Base-by-base conservation (phyloP, 2,113 vertebrate genomes). In the Malurus melanocephalus region DNA sequence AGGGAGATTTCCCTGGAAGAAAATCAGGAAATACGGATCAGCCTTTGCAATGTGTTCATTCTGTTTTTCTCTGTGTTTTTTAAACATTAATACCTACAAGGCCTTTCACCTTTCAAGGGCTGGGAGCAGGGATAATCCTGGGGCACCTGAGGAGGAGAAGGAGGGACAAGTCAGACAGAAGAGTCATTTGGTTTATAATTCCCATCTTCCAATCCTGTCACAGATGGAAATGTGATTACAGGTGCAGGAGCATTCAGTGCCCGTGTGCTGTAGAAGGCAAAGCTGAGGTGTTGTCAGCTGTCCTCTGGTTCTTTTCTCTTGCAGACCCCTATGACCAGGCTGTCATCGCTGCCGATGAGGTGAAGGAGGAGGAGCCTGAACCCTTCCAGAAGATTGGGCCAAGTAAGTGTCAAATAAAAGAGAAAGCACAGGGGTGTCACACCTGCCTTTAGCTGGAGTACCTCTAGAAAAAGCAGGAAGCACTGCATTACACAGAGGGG, bases 341-440 rank as follows among this genome's bases (percentile, higher is more conserved):
- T 2, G 98, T 98, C 55, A 96, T 99, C 61, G 98, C 98, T 16
- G 97, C 98, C 24, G 99, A 99, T 6, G 98, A 99, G 89, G 97
- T 98, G 93, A 99, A 99, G 96, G 99, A 99, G 91, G 99, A 99
- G 94, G 98, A 99, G 83, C 98, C 98, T 0, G 99, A 99, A 65
- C 98, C 98, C 2, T 99, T 98, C 96, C 98, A 99, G 97, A 99
- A 99, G 98, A 99, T 99, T 40, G 99, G 99, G 97, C 99, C 99
- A 98, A 99, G 99, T 99, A 99, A 97, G 98, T 95, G 80, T 87
- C 22, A n/a, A 30, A 67, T 4, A 26, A 72, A 65, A 51, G 48
- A n/a, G 69, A 55, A 20, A 53, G 35, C 40, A 26, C 19, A 27
- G 45, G 13, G 11, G 1, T 60, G 35, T 88, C n/a, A 71, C 28